Conservation (phyloP, 64 coral and sea anemone genomes). For the Orbicella faveolata region DNA sequence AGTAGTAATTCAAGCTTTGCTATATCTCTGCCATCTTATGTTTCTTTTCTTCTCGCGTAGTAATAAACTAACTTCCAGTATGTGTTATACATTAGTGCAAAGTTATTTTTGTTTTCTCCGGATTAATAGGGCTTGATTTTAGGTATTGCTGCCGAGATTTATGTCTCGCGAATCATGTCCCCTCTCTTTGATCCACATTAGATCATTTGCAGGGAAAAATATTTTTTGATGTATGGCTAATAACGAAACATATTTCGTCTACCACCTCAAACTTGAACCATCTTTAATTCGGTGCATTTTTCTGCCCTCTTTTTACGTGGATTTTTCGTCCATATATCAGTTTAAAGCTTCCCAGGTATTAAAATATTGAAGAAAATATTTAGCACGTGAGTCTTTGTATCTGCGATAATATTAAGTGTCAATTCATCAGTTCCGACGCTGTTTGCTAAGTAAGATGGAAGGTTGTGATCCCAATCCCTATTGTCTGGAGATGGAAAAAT, state of each 20-base stretch:
- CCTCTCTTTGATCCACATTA: background rate
- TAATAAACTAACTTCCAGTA: slow-evolving; percentile 6
- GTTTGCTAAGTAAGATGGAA: no score
- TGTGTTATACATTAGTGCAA: background rate
- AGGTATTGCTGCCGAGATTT: background rate
- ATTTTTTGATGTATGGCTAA: no score
- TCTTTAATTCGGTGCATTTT: no score
- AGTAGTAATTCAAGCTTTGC: slow-evolving; percentile 7
- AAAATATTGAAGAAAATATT: background rate
- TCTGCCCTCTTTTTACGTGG: no score
- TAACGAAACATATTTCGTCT: no score
- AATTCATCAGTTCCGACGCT: no score
- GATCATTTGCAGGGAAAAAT: no score
- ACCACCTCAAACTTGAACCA: no score
- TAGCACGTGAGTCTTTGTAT: slow-evolving; percentile 9
- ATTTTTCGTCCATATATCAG: background rate
- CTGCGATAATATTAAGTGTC: background rate
- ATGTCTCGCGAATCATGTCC: background rate
- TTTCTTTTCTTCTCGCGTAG: background rate
- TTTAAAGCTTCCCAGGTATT: background rate
- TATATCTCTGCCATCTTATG: slow-evolving; percentile 58
- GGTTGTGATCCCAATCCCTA: no score
- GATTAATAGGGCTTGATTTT: background rate
- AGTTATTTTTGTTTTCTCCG: background rate
- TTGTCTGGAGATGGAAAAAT: no score